Conservation (phyloP, 2,888 invertebrate species). For the Rotaria macrura region DNA sequence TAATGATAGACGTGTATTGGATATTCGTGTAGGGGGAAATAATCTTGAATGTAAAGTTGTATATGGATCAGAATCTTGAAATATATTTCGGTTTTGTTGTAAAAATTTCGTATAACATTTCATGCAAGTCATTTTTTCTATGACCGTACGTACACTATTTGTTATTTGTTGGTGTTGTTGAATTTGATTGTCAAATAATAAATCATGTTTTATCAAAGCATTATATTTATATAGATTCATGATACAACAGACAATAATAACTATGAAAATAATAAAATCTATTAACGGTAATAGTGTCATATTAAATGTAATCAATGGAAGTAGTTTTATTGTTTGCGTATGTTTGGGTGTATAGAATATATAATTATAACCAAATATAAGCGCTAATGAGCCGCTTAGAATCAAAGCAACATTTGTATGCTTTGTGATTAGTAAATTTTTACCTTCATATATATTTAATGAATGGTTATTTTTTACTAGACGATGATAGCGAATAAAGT, state of each 20-base stretch:
- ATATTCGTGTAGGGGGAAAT: neutral
- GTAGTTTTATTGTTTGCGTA: neutral
- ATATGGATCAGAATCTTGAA: neutral
- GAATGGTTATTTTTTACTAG: neutral
- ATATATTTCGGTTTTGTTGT: neutral
- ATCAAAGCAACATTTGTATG: conserved; percentile 1
- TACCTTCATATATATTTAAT: neutral
- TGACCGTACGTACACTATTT: neutral
- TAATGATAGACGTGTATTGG: neutral
- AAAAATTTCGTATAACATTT: neutral
- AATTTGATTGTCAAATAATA: neutral
- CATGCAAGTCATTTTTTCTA: neutral
- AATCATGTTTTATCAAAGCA: neutral
- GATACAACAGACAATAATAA: neutral
- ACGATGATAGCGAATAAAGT: neutral
- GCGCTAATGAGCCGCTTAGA: neutral
- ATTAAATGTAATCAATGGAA: neutral
- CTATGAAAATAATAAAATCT: neutral
- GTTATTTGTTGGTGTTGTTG: neutral
- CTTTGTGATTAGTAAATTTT: neutral
- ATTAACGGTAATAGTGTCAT: neutral
- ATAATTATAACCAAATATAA: neutral
- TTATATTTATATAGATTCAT: neutral
- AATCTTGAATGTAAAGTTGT: neutral
- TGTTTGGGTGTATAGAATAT: neutral